phyloP scores from a whole-genome alignment of 2,113 vertebrate species.

The Phyllostomus hastatus region DNA sequence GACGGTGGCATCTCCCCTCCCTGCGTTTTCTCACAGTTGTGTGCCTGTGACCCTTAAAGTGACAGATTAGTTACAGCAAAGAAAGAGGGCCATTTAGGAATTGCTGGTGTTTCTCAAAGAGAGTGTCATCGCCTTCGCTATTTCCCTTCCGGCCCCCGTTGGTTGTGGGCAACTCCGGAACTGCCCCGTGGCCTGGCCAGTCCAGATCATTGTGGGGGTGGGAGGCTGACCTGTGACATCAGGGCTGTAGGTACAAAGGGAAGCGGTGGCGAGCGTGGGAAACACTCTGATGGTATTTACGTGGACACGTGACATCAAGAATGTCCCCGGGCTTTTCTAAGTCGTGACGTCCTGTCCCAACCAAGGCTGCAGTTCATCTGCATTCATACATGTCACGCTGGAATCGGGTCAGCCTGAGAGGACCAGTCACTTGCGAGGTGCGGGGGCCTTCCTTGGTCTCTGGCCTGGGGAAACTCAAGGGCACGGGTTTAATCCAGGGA shows the following conservation, averaged over 20 bases:
- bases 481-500: not conserved
- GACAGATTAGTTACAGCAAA: not conserved
- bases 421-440: not conserved
- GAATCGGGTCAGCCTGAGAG: not conserved
- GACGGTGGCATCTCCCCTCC: not conserved
- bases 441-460: not conserved
- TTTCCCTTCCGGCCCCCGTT: slow-evolving; percentile 25
- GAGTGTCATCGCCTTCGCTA: not conserved
- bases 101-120: slow-evolving; percentile 24
- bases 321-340: slow-evolving; percentile 60
- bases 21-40: not conserved
- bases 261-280: slow-evolving; percentile 67
- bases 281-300: slow-evolving; percentile 63
- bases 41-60: slow-evolving; percentile 8
- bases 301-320: slow-evolving; percentile 53
- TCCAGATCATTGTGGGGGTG: slow-evolving; percentile 64
- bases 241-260: slow-evolving; percentile 70
- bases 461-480: not conserved
- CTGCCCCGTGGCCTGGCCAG: slow-evolving; percentile 66
- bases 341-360: slow-evolving; percentile 52
- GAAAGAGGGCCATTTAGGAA: slow-evolving; percentile 47
- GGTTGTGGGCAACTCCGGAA: slow-evolving; percentile 65
- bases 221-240: slow-evolving; percentile 73
- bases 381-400: not conserved
- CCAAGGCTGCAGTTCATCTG: slow-evolving; percentile 42